Evolutionary conservation across 2,888 invertebrate genomes (phyloP).

Genomic region (Melanotus villosus): DNA sequence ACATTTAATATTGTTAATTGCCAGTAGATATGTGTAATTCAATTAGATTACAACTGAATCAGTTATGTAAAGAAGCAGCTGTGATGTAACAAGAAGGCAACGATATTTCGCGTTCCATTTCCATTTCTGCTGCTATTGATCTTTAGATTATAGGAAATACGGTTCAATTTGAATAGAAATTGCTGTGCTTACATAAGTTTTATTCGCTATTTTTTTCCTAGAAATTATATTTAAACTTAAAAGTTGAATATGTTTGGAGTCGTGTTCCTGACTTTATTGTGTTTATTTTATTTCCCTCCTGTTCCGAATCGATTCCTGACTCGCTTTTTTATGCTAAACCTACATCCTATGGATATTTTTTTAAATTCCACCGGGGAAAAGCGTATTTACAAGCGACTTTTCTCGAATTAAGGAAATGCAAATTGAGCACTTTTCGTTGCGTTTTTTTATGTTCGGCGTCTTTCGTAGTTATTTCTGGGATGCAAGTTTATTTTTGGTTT

Average conservation of each 20-base stretch:
- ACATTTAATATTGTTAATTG: background rate
- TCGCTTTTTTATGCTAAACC: conserved; percentile 7
- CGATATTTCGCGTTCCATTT: conserved; percentile 22
- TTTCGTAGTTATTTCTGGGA: no score
- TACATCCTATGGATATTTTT: background rate
- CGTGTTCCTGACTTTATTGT: conserved; percentile 46
- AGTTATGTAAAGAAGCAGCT: conserved; percentile 14
- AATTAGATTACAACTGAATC: background rate
- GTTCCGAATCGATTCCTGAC: conserved; percentile 1
- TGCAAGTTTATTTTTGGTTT: no score
- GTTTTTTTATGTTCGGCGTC: no score
- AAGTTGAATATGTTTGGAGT: conserved; percentile 43
- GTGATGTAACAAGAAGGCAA: conserved; percentile 17
- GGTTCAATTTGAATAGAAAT: conserved; percentile 46
- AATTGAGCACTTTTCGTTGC: no score
- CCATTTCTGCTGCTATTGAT: conserved; percentile 40
- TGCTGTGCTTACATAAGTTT: conserved; percentile 42
- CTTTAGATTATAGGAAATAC: conserved; percentile 41
- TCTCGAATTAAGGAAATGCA: background rate
- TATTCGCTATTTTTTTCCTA: conserved; percentile 39
- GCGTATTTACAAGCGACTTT: background rate
- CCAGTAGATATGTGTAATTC: background rate
- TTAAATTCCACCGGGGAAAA: background rate
- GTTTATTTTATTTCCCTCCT: conserved; percentile 34
- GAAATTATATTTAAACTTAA: conserved; percentile 45